These are phyloP conservation scores for Sphecodes monilicornis DNA, from an alignment of 2,888 invertebrate species.

Conservation along the genomic window DNA sequence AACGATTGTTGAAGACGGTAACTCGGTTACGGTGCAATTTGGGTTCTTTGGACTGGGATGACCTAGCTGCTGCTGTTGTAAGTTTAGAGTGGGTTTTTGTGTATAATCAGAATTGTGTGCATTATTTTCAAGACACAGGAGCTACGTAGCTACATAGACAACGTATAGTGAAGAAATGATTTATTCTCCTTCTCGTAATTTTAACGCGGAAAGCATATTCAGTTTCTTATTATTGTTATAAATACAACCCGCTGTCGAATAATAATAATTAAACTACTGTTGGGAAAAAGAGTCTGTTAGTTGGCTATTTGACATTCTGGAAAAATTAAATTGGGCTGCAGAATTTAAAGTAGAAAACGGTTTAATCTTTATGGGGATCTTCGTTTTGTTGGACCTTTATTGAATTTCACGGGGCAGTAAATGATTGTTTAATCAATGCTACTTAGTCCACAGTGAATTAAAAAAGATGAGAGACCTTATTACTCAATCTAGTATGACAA, in stretches of 20 bases:
- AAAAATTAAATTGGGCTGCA: not conserved
- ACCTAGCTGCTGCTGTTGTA: not conserved
- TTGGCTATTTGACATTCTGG: not conserved
- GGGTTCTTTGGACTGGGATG: not conserved
- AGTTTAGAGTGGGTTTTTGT: not conserved
- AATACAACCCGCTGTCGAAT: not conserved
- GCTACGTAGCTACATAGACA: not conserved
- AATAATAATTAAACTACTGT: not conserved
- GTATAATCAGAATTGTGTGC: not conserved
- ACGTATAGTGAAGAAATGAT: no score
- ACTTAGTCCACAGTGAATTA: no score
- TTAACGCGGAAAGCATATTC: not conserved
- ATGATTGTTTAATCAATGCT: no score
- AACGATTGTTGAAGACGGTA: not conserved
- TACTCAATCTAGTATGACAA: conserved; percentile 14
- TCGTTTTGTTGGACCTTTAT: not conserved
- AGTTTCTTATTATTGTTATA: no score
- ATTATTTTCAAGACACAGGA: not conserved
- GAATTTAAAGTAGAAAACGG: not conserved
- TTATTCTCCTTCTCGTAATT: not conserved
- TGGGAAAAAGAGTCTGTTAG: not conserved
- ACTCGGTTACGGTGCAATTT: not conserved
- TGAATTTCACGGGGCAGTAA: not conserved
- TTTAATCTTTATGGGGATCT: not conserved
- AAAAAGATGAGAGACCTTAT: not conserved